Conservation (phyloP, 64 coral and sea anemone genomes). For the Porites australiensis region DNA sequence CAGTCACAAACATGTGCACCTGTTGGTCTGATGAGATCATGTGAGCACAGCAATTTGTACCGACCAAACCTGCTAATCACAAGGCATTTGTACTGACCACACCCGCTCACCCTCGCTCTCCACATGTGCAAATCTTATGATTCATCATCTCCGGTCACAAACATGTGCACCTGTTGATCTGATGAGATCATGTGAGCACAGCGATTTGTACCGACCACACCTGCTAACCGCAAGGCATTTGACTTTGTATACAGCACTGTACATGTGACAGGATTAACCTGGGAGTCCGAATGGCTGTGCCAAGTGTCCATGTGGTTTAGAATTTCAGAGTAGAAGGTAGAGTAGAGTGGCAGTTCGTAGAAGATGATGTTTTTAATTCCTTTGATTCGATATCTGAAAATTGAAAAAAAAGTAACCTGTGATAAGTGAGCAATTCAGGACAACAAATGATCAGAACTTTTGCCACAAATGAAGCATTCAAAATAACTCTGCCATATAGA, state of each 20-base stretch:
- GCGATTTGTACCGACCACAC: slow-evolving; percentile 80
- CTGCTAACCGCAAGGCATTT: slow-evolving; percentile 68
- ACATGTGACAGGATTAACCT: slow-evolving; percentile 63
- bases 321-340: slow-evolving; percentile 93
- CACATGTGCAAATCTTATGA: background rate
- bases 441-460: no score
- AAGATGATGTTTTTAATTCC: slow-evolving; percentile 96
- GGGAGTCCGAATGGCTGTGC: background rate
- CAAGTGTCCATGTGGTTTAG: slow-evolving; percentile 84
- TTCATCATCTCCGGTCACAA: slow-evolving; percentile 78
- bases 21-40: slow-evolving; percentile 86
- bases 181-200: slow-evolving; percentile 90
- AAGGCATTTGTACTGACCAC: slow-evolving; percentile 36
- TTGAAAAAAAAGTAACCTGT: background rate
- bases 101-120: no score
- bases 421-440: no score
- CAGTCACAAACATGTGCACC: slow-evolving; percentile 90
- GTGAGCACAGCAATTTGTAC: slow-evolving; percentile 69
- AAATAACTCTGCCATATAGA: no score
- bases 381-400: slow-evolving; percentile 84
- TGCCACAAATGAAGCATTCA: no score
- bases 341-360: slow-evolving; percentile 91
- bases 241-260: slow-evolving; percentile 87
- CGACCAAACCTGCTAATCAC: slow-evolving; percentile 75
- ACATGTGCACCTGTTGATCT: slow-evolving; percentile 77